Conservation (phyloP, 2,888 invertebrate genomes). For the Lysandra bellargus region DNA sequence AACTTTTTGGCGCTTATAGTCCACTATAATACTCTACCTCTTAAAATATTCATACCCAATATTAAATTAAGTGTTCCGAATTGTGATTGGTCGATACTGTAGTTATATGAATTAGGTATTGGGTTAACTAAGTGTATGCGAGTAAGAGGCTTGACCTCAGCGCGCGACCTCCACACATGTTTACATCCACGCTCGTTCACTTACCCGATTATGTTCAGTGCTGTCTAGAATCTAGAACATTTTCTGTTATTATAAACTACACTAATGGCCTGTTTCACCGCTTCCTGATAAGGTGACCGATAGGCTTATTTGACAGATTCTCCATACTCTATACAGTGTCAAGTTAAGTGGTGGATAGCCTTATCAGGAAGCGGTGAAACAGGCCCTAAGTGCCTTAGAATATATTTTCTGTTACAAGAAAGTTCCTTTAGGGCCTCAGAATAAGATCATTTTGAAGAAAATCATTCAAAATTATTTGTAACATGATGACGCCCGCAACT, state of each 20-base stretch:
- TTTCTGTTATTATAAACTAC: neutral
- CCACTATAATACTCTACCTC: neutral
- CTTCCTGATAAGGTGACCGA: too few relatives aligned
- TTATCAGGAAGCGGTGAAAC: too few relatives aligned
- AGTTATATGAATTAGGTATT: neutral
- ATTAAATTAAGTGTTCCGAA: neutral
- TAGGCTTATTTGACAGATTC: too few relatives aligned
- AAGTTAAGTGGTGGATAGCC: too few relatives aligned
- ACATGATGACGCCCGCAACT: too few relatives aligned
- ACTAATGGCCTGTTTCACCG: too few relatives aligned
- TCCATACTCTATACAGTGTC: too few relatives aligned
- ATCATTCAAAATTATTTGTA: too few relatives aligned
- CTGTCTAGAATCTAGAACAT: neutral
- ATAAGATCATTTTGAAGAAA: too few relatives aligned
- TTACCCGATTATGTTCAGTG: neutral
- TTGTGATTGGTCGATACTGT: neutral
- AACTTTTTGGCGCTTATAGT: neutral
- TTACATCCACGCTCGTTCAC: neutral
- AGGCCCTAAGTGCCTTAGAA: too few relatives aligned
- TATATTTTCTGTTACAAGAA: too few relatives aligned
- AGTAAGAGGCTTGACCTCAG: slow-evolving; percentile 3
- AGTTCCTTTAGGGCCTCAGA: too few relatives aligned
- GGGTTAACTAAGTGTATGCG: neutral
- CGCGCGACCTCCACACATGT: neutral
- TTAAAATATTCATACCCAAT: neutral